Conservation (phyloP, 2,888 invertebrate genomes). For the Lacanobia oleracea region DNA sequence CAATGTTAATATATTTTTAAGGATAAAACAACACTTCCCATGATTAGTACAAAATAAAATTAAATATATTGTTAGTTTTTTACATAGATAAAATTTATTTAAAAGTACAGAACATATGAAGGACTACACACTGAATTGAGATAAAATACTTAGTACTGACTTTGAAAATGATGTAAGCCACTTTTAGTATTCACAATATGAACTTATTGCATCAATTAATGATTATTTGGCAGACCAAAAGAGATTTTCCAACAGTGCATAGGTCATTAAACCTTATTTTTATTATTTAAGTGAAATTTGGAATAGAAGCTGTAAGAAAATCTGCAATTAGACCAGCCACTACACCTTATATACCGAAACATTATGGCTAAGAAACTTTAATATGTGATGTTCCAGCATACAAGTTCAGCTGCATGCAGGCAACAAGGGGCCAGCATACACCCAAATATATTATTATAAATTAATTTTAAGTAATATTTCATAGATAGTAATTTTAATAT, state of each 20-base stretch:
- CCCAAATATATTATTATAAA: constrained; percentile 86
- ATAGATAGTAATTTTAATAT: constrained; percentile 91
- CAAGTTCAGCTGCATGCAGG: constrained; percentile 90
- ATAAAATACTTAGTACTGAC: constrained; percentile 90
- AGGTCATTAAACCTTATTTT: constrained; percentile 86
- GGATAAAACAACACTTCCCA: constrained; percentile 91
- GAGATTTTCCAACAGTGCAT: constrained; percentile 91
- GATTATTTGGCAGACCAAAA: constrained; percentile 90
- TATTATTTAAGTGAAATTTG: constrained; percentile 89
- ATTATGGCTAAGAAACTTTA: constrained; percentile 88
- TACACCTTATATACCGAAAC: constrained; percentile 90
- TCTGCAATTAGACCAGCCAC: constrained; percentile 90
- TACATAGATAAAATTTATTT: constrained; percentile 90
- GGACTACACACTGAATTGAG: constrained; percentile 91
- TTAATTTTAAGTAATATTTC: constrained; percentile 89
- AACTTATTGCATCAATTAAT: constrained; percentile 89
- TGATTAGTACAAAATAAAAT: constrained; percentile 91
- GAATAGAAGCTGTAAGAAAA: constrained; percentile 91
- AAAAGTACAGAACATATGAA: constrained; percentile 91
- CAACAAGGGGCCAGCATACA: constrained; percentile 89
- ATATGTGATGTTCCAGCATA: constrained; percentile 90
- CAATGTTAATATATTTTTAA: constrained; percentile 91
- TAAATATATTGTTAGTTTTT: constrained; percentile 91
- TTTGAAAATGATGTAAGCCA: constrained; percentile 90
- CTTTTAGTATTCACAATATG: constrained; percentile 90